These are phyloP conservation scores for Rhynchotus rufescens DNA, from an alignment of 2,797 vertebrate genomes.

Conservation along the genomic window DNA sequence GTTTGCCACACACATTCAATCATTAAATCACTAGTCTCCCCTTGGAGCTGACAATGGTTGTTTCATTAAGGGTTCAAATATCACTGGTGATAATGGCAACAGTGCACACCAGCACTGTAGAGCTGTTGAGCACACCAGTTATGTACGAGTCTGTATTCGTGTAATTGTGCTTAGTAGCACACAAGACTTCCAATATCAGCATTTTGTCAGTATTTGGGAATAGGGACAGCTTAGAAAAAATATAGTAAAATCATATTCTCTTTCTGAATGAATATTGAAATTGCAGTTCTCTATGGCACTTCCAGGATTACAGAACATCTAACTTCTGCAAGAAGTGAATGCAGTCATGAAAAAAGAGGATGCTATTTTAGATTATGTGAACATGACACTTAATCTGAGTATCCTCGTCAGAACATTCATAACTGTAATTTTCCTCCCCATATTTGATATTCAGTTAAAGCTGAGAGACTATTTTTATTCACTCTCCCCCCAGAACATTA, in stretches of 20 bases:
- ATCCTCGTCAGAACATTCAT: not conserved
- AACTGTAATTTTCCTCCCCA: not conserved
- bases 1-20: not conserved
- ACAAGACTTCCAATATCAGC: not conserved
- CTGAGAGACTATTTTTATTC: not conserved
- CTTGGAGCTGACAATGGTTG: not conserved
- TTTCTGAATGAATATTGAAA: not conserved
- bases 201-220: not conserved
- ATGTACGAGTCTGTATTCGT: not conserved
- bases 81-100: not conserved
- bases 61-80: not conserved
- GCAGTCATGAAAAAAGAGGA: not conserved
- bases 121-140: not conserved
- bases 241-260: not conserved
- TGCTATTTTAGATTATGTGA: not conserved
- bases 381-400: not conserved
- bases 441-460: not conserved
- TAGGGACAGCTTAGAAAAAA: not conserved
- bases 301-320: not conserved
- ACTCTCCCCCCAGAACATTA: not conserved
- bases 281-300: not conserved
- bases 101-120: not conserved
- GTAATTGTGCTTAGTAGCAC: not conserved
- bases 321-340: not conserved
- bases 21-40: not conserved